Conservation (phyloP, 2,113 vertebrate genomes). For the Daubentonia madagascariensis region DNA sequence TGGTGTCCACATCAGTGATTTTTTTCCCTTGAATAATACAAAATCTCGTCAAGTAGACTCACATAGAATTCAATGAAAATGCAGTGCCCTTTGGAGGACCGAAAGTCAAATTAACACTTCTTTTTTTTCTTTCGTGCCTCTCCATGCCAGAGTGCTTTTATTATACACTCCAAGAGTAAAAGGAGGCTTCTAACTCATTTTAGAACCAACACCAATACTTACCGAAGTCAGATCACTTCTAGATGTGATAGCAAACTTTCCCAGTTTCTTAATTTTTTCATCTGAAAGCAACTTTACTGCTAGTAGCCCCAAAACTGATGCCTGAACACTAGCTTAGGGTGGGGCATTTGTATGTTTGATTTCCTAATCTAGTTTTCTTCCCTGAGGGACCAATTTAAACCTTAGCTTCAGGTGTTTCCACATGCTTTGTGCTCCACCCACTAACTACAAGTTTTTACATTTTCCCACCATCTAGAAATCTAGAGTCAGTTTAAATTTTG, state of each 20-base stretch:
- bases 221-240: neutral
- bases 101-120: accelerated
- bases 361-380: neutral
- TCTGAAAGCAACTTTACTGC: neutral
- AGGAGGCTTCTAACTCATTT: neutral
- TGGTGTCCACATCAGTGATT: neutral
- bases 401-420: neutral
- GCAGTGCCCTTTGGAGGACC: neutral
- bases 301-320: neutral
- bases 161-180: neutral
- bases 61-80: neutral
- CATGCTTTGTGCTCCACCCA: accelerated
- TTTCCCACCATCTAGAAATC: neutral
- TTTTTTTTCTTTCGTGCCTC: neutral
- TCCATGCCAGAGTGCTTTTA: neutral
- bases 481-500: neutral
- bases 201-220: neutral
- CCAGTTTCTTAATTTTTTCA: neutral
- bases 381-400: neutral
- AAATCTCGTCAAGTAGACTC: neutral
- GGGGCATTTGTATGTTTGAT: neutral
- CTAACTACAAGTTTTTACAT: neutral
- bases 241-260: neutral
- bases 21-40: neutral
- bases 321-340: neutral